Evolutionary conservation across 2,797 vertebrate genomes (phyloP).

Genomic region (Cuculus canorus): DNA sequence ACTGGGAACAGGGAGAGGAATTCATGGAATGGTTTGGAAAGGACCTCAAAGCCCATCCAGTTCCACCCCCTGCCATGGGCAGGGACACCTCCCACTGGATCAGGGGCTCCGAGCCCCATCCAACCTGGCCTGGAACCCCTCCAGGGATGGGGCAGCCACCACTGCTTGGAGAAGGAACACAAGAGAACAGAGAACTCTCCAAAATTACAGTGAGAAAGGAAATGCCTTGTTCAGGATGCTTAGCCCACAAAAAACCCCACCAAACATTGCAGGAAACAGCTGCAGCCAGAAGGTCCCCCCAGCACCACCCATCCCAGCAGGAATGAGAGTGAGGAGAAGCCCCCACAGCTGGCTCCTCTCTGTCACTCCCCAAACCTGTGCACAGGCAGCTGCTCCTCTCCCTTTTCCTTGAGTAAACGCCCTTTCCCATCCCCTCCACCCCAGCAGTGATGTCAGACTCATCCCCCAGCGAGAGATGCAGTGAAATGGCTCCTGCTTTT

Average conservation of each 20-base stretch:
- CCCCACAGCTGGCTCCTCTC: background rate
- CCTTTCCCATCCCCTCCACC: rapidly evolving
- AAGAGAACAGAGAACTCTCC: background rate
- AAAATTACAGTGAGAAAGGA: background rate
- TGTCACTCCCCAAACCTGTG: rapidly evolving
- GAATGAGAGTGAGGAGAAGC: background rate
- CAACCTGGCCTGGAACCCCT: too few relatives aligned
- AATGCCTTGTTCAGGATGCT: background rate
- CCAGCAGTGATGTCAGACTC: rapidly evolving
- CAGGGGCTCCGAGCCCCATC: too few relatives aligned
- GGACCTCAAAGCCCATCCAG: too few relatives aligned
- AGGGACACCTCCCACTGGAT: too few relatives aligned
- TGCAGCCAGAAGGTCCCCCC: background rate
- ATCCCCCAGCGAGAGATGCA: background rate
- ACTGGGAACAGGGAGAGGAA: background rate
- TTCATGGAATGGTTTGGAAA: too few relatives aligned
- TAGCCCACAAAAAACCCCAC: background rate
- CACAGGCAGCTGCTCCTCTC: too few relatives aligned
- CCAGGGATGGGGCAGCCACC: too few relatives aligned
- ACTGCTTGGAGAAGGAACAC: too few relatives aligned
- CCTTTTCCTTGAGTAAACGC: rapidly evolving
- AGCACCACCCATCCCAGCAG: rapidly evolving
- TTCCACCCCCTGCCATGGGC: too few relatives aligned
- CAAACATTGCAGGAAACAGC: rapidly evolving
- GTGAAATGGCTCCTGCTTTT: rapidly evolving